Evolutionary conservation across 30 jellyfish, hydroid and myxozoan species (phyloP).

Genomic region (Turritopsis rubra): DNA sequence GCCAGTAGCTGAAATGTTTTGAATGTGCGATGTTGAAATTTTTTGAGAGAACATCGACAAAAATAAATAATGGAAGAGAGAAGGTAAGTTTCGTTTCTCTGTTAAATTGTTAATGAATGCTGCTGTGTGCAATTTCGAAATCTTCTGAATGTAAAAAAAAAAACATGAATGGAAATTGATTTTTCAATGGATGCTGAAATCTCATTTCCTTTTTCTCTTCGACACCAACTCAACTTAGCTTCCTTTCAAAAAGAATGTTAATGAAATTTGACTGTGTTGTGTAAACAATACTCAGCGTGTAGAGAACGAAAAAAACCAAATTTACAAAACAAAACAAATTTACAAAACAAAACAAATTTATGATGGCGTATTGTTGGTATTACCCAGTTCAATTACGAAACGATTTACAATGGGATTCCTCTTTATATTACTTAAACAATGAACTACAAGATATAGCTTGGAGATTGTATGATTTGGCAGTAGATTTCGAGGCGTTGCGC

Average conservation of each 20-base stretch:
- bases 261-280: not conserved
- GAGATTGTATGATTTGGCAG: constrained; percentile 11
- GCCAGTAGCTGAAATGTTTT: too few species aligned
- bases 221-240: not conserved
- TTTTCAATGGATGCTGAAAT: not conserved
- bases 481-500: constrained; percentile 18
- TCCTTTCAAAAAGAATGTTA: not conserved
- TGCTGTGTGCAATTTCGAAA: not conserved
- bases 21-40: too few species aligned
- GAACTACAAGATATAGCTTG: constrained; percentile 20
- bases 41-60: too few species aligned
- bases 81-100: too few species aligned
- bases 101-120: not conserved
- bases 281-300: not conserved
- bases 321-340: too few species aligned
- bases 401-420: not conserved
- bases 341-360: too few species aligned
- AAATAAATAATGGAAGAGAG: too few species aligned
- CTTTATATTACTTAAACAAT: not conserved
- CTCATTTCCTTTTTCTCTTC: not conserved
- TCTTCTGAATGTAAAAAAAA: not conserved
- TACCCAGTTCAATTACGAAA: not conserved
- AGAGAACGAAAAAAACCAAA: not conserved
- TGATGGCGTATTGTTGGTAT: not conserved
- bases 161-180: not conserved